Base-by-base conservation (phyloP, 2,888 invertebrate species). In the Phyllotreta striolata region DNA sequence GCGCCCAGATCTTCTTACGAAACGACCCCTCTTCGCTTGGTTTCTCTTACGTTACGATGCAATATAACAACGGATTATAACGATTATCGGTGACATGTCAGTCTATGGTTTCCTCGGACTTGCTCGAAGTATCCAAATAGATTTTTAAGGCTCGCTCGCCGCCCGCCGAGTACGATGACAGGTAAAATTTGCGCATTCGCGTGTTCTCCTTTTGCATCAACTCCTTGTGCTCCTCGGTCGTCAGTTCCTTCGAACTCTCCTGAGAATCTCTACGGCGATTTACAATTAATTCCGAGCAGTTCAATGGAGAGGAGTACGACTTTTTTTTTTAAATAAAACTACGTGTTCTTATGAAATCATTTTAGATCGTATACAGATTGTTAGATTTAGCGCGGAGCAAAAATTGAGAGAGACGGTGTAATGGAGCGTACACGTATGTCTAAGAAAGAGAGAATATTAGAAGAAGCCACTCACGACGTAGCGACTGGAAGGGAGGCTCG, bases 81-180 rank as follows among this genome's bases (percentile, higher is more conserved):
- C 67, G 71, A 70, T 76, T 5, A 1, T 6, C 73, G 65, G 73
- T 73, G 73, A 73, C 76, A 72, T 77, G 80, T 81, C 80, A 81
- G 79, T 81, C 81, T 73, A 77, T 74, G 70, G 72, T 74, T 66
- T 81, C 80, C 44, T 80, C 79, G 24, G 76, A 72, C 74, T 81
- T 81, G 67, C 77, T 77, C 52, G 82, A 81, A 68, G 81, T 80
- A 74, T 90, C 89, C 72, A 89, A 81, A 79, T 90, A 89, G 72
- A 92, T 92, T 82, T 90, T 91, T 55, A 91, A 82, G 37, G 89
- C 89, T 73, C 86, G 84, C 78, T 91, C 91, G 73, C 87, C 87
- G 52, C 90, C 84, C 41, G 88, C 88, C 62, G 88, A 88, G 74
- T 85, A 86, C 24, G 79, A 69, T 47, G 78, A 81, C 58, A 82